Conservation (phyloP, 2,113 vertebrate genomes). For the Nerophis ophidion region DNA sequence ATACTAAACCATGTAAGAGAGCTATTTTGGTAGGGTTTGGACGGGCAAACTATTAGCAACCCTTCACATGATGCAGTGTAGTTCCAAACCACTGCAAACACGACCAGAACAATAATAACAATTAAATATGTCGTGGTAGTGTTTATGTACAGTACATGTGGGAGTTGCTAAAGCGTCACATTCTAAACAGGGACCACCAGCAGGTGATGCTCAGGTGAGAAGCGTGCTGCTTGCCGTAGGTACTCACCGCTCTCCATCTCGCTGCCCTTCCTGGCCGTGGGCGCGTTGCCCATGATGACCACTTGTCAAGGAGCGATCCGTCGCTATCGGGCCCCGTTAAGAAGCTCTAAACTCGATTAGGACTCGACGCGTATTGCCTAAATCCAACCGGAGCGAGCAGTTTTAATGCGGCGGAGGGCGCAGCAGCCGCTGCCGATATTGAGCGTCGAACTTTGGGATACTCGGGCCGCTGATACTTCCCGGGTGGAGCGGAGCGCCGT, state of each 20-base stretch:
- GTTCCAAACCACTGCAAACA: too few relatives aligned
- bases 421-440: constrained; percentile 3
- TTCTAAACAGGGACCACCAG: not conserved
- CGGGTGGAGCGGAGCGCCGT: constrained; percentile 55
- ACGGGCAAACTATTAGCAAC: too few relatives aligned
- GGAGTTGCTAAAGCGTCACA: not conserved
- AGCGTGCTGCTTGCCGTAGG: constrained; percentile 39
- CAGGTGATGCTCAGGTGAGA: constrained; percentile 22
- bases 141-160: not conserved
- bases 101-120: too few relatives aligned
- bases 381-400: constrained; percentile 33
- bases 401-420: constrained; percentile 29
- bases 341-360: constrained; percentile 37
- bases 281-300: constrained; percentile 88
- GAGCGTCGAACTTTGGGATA: constrained; percentile 22
- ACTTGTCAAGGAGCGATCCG: constrained; percentile 59
- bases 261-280: constrained; percentile 85
- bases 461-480: constrained; percentile 23
- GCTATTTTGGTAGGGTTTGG: too few relatives aligned
- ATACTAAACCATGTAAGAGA: too few relatives aligned
- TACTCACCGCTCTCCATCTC: constrained; percentile 87
- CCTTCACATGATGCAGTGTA: too few relatives aligned
- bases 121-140: too few relatives aligned
- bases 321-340: constrained; percentile 45
- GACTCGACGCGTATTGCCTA: constrained; percentile 20